Evolutionary conservation across 2,797 vertebrate genomes (phyloP).

Genomic region (Myiotriccus ornatus): DNA sequence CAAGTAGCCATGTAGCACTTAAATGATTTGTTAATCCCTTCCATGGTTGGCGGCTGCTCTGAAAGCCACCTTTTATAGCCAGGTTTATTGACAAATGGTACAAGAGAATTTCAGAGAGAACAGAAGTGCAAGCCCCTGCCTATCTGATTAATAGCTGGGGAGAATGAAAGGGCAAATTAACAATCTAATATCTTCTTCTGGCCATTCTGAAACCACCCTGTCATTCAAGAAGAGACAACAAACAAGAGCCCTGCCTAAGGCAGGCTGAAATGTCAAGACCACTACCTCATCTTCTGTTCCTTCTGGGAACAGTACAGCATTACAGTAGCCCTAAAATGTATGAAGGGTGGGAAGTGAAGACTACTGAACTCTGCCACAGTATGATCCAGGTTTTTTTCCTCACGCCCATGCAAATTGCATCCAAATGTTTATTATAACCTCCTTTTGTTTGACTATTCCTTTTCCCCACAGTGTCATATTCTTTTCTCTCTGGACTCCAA

Average conservation of each 20-base stretch:
- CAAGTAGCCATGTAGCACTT: background rate
- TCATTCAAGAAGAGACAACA: background rate
- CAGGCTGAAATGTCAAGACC: background rate
- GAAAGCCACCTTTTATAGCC: background rate
- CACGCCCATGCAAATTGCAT: background rate
- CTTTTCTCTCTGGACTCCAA: background rate
- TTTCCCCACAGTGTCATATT: background rate
- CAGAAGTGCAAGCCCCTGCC: background rate
- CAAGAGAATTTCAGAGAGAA: background rate
- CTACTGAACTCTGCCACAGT: background rate
- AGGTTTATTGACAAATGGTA: background rate
- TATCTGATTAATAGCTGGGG: background rate
- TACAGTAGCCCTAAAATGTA: background rate
- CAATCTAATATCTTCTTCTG: background rate
- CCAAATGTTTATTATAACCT: conserved; percentile 13
- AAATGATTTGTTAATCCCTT: background rate
- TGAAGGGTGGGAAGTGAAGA: background rate
- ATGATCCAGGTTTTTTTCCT: background rate
- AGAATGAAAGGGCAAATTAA: background rate
- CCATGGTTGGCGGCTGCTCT: background rate
- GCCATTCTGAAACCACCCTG: background rate
- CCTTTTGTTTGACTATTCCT: background rate
- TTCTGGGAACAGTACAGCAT: background rate
- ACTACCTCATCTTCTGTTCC: background rate
- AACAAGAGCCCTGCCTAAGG: background rate